Evolutionary conservation across 1,140 invertebrate genomes (phyloP).

Genomic region (Nylanderia fulva): DNA sequence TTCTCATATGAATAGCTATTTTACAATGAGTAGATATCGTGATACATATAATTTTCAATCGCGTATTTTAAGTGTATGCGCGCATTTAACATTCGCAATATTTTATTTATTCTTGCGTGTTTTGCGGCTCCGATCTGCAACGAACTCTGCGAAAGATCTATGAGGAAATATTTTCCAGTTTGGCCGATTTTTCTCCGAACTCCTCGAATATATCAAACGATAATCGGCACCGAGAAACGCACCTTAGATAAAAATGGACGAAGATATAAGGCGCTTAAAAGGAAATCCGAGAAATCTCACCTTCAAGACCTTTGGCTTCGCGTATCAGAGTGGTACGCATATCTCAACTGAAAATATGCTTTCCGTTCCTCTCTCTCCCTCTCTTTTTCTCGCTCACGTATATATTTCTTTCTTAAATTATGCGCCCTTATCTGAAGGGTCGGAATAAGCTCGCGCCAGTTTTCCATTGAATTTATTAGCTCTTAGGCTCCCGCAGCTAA

Average conservation of each 20-base stretch:
- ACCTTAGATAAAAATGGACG: conserved; percentile 19
- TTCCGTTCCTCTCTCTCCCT: neutral
- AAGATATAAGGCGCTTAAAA: conserved; percentile 68
- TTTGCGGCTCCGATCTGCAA: no score
- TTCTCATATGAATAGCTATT: no score
- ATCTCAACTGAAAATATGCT: conserved; percentile 53
- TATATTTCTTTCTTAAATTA: conserved; percentile 69
- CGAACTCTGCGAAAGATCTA: neutral
- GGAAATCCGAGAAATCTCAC: conserved; percentile 54
- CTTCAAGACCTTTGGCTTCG: conserved; percentile 59
- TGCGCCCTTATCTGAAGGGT: conserved; percentile 76
- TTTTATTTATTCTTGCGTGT: no score
- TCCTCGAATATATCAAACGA: conserved; percentile 33
- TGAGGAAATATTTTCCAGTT: neutral
- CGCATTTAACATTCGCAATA: no score
- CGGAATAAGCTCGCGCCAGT: conserved; percentile 72
- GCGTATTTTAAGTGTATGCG: no score
- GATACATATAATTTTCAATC: no score
- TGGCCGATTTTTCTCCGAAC: neutral
- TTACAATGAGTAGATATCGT: no score
- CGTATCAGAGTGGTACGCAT: conserved; percentile 38
- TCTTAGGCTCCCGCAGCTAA: conserved; percentile 58
- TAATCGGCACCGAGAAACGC: conserved; percentile 30
- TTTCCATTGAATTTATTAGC: conserved; percentile 74
- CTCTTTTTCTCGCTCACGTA: neutral